Evolutionary conservation across 2,113 vertebrate genomes (phyloP).

Genomic region (Australoheros scitulus): DNA sequence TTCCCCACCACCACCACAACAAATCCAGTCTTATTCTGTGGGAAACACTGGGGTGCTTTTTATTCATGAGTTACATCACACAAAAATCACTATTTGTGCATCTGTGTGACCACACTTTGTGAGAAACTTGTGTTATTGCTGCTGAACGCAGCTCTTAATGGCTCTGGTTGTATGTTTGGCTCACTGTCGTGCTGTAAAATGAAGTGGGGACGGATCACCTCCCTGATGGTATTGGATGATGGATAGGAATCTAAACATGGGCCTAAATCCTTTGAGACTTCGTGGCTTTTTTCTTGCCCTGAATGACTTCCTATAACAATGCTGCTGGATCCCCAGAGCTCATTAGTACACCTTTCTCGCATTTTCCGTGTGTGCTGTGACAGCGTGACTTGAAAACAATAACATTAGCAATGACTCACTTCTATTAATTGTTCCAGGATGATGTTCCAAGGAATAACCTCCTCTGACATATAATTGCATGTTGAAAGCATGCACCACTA

Average conservation of each 20-base stretch:
- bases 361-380: neutral
- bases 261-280: neutral
- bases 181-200: neutral
- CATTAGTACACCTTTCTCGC: neutral
- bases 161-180: neutral
- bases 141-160: neutral
- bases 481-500: neutral
- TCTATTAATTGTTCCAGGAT: neutral
- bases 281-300: neutral
- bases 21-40: neutral
- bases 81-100: neutral
- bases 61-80: slow-evolving; percentile 8
- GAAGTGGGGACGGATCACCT: neutral
- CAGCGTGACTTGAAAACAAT: neutral
- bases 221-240: neutral
- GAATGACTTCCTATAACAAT: neutral
- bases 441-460: neutral
- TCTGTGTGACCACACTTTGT: neutral
- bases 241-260: neutral
- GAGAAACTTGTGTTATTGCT: neutral
- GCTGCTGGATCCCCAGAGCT: neutral
- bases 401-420: neutral
- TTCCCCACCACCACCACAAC: neutral
- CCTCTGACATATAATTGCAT: neutral
- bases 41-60: neutral